phyloP scores from a whole-genome alignment of 2,888 invertebrate genomes.

The Lithophane socia region DNA sequence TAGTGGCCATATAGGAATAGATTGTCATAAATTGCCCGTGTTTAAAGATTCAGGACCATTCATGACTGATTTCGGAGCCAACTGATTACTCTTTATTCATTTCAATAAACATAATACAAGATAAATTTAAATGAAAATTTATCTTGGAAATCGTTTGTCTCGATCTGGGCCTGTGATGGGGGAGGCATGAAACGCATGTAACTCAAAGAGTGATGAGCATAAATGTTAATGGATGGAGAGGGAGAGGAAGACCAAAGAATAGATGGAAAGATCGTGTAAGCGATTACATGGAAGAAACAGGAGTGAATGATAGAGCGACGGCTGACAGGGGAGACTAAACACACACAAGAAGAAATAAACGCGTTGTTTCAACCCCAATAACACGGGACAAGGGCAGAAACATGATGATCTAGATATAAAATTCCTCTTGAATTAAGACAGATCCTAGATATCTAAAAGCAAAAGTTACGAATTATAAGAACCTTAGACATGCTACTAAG shows the following conservation, averaged over 20 bases:
- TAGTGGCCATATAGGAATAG: background rate
- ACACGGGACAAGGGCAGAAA: background rate
- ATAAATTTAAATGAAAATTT: background rate
- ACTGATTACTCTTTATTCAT: background rate
- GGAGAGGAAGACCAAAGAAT: background rate
- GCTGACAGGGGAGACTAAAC: no score
- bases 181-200: background rate
- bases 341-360: background rate
- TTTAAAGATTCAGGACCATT: background rate
- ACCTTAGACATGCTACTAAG: background rate
- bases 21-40: conserved; percentile 3
- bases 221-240: background rate
- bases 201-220: background rate
- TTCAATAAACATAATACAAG: background rate
- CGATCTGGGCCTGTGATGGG: background rate
- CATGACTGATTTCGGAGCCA: background rate
- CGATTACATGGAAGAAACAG: no score
- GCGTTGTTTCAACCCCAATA: background rate
- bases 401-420: background rate
- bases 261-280: background rate
- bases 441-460: background rate
- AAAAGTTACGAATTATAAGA: background rate
- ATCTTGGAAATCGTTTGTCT: background rate
- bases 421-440: background rate
- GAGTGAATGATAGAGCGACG: no score